A percentile compares a stretch with the other conserved stretches of the same genome.
phyloP scores from a whole-genome alignment of 2,113 vertebrate species.

The Rhineura floridana region DNA sequence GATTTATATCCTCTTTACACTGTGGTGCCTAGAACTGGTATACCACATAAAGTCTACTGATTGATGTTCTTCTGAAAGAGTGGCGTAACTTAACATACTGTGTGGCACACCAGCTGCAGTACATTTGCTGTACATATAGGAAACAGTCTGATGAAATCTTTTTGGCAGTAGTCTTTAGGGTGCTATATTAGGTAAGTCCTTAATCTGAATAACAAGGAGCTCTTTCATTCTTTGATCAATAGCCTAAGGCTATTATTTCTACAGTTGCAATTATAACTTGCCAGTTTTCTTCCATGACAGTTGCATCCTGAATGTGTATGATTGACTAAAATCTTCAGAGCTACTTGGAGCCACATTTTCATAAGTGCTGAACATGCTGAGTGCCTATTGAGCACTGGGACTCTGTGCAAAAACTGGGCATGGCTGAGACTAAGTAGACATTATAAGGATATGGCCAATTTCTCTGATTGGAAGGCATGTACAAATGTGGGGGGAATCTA shows the following conservation, averaged over 20 bases:
- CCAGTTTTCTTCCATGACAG: not conserved
- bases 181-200: not conserved
- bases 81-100: not conserved
- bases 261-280: not conserved
- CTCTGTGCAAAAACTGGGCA: not conserved
- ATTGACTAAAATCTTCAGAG: not conserved
- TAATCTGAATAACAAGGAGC: constrained; percentile 3
- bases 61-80: not conserved
- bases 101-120: not conserved
- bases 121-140: not conserved
- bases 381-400: not conserved
- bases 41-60: not conserved
- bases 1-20: not conserved
- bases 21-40: not conserved
- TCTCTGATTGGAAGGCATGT: not conserved
- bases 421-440: not conserved
- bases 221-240: not conserved
- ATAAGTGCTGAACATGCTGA: not conserved
- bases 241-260: constrained; percentile 5
- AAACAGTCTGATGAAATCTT: constrained; percentile 1
- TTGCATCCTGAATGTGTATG: not conserved
- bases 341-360: not conserved
- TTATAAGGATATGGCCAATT: not conserved
- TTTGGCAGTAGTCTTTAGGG: not conserved
- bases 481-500: not conserved